These are phyloP conservation scores for Cheilosia variabilis DNA, from an alignment of 2,888 invertebrate genomes.

Conservation along the genomic window DNA sequence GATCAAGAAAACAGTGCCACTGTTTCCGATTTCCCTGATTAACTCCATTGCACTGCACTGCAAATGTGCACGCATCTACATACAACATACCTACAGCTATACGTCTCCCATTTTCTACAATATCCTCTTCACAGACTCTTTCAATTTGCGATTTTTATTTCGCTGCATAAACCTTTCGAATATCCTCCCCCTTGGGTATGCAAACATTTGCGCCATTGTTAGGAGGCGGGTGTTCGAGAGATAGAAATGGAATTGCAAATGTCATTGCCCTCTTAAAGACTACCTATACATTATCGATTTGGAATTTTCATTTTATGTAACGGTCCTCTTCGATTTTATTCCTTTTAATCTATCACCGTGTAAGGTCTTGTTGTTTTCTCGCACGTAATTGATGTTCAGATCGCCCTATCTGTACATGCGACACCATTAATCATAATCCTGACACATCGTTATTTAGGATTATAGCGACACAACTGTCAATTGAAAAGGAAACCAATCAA, in stretches of 20 bases:
- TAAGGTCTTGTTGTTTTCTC: not conserved
- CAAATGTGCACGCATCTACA: too few species aligned
- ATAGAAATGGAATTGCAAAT: not conserved
- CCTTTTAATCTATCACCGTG: constrained; percentile 1
- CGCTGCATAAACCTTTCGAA: constrained; percentile 28
- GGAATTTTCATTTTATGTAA: constrained; percentile 3
- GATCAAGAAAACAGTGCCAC: too few species aligned
- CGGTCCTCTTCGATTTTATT: not conserved
- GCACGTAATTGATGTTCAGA: not conserved
- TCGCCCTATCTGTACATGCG: constrained; percentile 1
- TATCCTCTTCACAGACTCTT: constrained; percentile 45
- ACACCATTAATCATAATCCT: constrained; percentile 49
- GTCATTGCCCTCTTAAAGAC: constrained; percentile 12
- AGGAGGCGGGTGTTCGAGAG: too few species aligned
- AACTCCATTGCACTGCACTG: too few species aligned
- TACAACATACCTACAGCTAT: not conserved
- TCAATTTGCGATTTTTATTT: constrained; percentile 22
- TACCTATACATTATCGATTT: constrained; percentile 21
- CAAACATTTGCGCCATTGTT: constrained; percentile 7
- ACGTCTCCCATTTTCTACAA: constrained; percentile 28
- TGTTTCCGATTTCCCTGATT: too few species aligned
- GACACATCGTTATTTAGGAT: constrained; percentile 34
- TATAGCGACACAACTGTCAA: constrained; percentile 23
- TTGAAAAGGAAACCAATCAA: constrained; percentile 39
- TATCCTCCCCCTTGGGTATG: constrained; percentile 8